Evolutionary conservation across 2,888 invertebrate genomes (phyloP).

Genomic region (Rhagium mordax): DNA sequence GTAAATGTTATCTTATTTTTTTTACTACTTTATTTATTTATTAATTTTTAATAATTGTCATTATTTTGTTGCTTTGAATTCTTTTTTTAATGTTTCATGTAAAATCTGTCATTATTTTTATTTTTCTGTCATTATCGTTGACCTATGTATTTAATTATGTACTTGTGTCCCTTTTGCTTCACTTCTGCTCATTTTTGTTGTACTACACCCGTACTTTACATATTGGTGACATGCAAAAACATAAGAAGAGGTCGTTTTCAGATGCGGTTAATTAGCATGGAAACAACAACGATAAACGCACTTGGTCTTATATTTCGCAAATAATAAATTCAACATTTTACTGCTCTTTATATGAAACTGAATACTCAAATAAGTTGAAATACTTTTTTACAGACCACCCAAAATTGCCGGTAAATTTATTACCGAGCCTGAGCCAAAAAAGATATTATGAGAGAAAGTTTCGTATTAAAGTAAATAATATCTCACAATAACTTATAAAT

Average conservation of each 20-base stretch:
- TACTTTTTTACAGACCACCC: constrained; percentile 42
- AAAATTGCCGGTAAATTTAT: constrained; percentile 34
- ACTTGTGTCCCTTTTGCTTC: no score
- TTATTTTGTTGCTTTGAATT: no score
- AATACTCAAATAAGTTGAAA: constrained; percentile 10
- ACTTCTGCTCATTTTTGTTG: background rate
- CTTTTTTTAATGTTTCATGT: no score
- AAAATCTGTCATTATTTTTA: no score
- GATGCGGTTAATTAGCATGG: constrained; percentile 1
- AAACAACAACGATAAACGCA: background rate
- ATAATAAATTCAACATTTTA: constrained; percentile 22
- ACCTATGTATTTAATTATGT: no score
- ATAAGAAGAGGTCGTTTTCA: background rate
- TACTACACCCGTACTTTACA: background rate
- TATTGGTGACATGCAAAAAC: no score
- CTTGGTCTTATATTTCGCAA: constrained; percentile 17
- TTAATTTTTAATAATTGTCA: no score
- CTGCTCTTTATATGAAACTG: constrained; percentile 23
- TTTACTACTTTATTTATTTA: no score
- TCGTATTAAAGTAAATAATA: constrained; percentile 34
- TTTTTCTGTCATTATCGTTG: no score
- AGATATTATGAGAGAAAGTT: constrained; percentile 42
- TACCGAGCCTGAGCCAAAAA: constrained; percentile 32
- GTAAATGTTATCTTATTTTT: no score
- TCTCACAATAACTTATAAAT: constrained; percentile 40